These are phyloP conservation scores for Trissolcus japonicus DNA, from an alignment of 2,888 invertebrate species.

Conservation along the genomic window DNA sequence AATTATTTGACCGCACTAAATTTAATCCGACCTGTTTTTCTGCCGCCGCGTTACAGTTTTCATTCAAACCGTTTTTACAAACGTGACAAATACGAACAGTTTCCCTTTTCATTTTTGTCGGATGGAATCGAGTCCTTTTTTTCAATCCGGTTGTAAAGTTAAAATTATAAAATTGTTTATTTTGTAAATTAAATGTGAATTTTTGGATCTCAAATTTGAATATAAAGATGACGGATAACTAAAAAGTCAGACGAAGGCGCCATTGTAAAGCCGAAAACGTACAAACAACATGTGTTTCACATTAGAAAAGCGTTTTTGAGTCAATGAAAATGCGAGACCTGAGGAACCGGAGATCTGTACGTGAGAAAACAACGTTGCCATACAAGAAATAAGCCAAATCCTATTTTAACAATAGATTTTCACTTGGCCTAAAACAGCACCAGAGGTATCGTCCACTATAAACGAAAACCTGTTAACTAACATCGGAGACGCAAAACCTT, in stretches of 20 bases:
- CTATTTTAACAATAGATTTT: conserved; percentile 15
- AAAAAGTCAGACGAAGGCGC: conserved; percentile 10
- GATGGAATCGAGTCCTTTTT: no score
- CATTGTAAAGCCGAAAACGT: conserved; percentile 2
- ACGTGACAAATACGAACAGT: conserved; percentile 22
- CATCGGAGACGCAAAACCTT: conserved; percentile 13
- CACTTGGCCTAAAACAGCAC: conserved; percentile 19
- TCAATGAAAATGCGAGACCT: conserved; percentile 1
- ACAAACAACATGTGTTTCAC: conserved; percentile 25
- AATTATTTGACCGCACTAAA: conserved; percentile 35
- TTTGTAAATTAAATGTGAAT: neutral
- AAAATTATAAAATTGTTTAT: no score
- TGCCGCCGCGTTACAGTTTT: conserved; percentile 13
- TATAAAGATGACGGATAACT: neutral
- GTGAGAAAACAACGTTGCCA: conserved; percentile 24
- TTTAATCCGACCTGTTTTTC: conserved; percentile 16
- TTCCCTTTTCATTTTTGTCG: neutral
- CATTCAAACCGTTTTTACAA: conserved; percentile 2
- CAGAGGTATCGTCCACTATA: conserved; percentile 2
- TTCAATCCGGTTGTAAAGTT: no score
- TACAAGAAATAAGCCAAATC: conserved; percentile 24
- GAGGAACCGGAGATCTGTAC: conserved; percentile 4
- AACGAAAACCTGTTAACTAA: conserved; percentile 27
- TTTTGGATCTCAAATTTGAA: neutral
- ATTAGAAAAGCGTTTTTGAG: conserved; percentile 7